Percentiles rank a stretch among this genome's conserved stretches.
phyloP scores from a whole-genome alignment of 2,888 invertebrate genomes.

The Drosophila flavopinicola region DNA sequence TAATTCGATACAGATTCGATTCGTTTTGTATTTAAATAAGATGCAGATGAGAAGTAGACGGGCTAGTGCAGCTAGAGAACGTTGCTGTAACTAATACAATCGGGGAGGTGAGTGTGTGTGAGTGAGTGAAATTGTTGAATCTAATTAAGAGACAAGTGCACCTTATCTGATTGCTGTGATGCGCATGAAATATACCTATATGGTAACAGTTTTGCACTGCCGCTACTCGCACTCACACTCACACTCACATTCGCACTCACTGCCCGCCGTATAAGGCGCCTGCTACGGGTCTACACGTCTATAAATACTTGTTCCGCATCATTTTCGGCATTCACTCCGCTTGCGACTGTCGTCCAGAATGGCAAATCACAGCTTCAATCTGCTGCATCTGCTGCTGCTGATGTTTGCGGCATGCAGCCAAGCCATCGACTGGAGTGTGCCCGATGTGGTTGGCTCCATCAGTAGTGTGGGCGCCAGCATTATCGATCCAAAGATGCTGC shows the following conservation, averaged over 20 bases:
- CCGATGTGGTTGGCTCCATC: slow-evolving; percentile 66
- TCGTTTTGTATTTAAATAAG: slow-evolving; percentile 31
- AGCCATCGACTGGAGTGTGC: slow-evolving; percentile 53
- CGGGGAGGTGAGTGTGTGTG: slow-evolving; percentile 4
- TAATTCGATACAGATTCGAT: slow-evolving; percentile 19
- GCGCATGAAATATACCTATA: slow-evolving; percentile 47
- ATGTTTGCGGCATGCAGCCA: slow-evolving; percentile 14
- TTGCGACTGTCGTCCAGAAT: slow-evolving; percentile 38
- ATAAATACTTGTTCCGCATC: slow-evolving; percentile 55
- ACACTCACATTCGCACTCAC: not conserved
- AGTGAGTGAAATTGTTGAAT: slow-evolving; percentile 42
- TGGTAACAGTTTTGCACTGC: slow-evolving; percentile 41
- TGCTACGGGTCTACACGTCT: slow-evolving; percentile 28
- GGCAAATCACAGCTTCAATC: slow-evolving; percentile 12
- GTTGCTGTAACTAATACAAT: not conserved
- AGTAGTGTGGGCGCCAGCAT: slow-evolving; percentile 63
- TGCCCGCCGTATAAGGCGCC: slow-evolving; percentile 2
- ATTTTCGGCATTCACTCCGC: slow-evolving; percentile 62
- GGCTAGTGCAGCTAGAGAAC: not conserved
- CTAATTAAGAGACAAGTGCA: slow-evolving; percentile 71
- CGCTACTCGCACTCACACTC: not conserved
- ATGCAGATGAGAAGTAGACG: slow-evolving; percentile 13
- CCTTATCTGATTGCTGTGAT: slow-evolving; percentile 69
- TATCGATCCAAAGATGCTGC: slow-evolving; percentile 60
- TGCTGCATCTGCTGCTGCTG: slow-evolving; percentile 28